These are phyloP conservation scores for Mesaphorura yosii DNA, from an alignment of 1,140 invertebrate genomes.

Conservation along the genomic window DNA sequence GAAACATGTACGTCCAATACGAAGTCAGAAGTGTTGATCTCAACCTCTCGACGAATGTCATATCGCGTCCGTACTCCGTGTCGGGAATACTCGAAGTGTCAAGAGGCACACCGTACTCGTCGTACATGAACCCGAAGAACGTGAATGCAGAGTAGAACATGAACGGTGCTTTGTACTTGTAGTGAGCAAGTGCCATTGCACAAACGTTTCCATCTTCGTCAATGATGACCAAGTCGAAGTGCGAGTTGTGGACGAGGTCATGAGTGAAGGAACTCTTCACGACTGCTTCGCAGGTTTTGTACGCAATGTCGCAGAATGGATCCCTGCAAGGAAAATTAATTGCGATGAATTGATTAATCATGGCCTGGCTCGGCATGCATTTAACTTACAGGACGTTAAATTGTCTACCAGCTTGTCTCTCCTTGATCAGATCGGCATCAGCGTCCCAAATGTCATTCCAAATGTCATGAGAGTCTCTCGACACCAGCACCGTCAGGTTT, in stretches of 20 bases:
- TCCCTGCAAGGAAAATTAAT: not conserved
- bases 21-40: not conserved
- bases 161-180: constrained; percentile 17
- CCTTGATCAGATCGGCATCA: not conserved
- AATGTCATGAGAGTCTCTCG: no score
- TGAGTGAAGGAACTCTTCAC: constrained; percentile 7
- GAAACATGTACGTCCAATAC: not conserved
- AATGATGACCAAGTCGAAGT: constrained; percentile 29
- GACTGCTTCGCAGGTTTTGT: constrained; percentile 12
- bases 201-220: constrained; percentile 27
- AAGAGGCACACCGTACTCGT: not conserved
- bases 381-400: no score
- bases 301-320: constrained; percentile 6
- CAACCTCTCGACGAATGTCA: constrained; percentile 8
- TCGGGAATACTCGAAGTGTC: not conserved
- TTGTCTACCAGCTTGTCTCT: not conserved
- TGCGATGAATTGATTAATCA: not conserved
- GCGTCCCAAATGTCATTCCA: not conserved
- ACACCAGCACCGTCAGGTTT: constrained; percentile 9
- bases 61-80: not conserved
- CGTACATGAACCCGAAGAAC: not conserved
- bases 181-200: constrained; percentile 18
- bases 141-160: constrained; percentile 11
- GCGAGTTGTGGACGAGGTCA: constrained; percentile 14
- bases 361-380: no score